Percentiles rank a stretch among this genome's conserved stretches.
Conservation (phyloP, 2,797 vertebrate genomes). For the Hyperoplus immaculatus region DNA sequence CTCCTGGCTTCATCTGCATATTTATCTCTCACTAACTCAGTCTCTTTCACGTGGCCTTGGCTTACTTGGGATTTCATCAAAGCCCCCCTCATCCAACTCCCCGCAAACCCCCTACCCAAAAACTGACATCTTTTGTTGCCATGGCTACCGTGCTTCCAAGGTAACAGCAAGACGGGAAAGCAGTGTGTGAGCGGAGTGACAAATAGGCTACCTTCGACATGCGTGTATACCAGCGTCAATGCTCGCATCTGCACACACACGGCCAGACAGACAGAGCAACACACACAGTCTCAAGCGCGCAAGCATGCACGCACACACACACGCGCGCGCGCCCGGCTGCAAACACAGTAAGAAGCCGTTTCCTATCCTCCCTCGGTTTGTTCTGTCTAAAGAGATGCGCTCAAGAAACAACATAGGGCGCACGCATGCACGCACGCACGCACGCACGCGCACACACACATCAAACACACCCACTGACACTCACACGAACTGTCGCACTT, state of each 20-base stretch:
- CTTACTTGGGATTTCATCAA: conserved; percentile 66
- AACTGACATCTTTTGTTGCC: conserved; percentile 84
- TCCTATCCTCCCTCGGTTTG: conserved; percentile 14
- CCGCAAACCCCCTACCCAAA: conserved; percentile 48
- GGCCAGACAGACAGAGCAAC: conserved; percentile 17
- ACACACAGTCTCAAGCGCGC: neutral
- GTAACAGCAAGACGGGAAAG: conserved; percentile 84
- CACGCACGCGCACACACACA: neutral
- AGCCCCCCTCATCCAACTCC: neutral
- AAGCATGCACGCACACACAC: neutral
- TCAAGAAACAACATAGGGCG: neutral
- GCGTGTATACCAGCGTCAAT: conserved; percentile 65
- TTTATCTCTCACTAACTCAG: conserved; percentile 13
- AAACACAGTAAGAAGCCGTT: conserved; percentile 7
- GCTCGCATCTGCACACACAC: conserved; percentile 13
- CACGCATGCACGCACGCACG: neutral
- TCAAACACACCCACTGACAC: neutral
- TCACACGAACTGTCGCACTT: neutral
- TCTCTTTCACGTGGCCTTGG: conserved; percentile 55
- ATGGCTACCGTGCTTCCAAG: conserved; percentile 87
- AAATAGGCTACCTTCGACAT: conserved; percentile 77
- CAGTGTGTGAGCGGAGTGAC: conserved; percentile 84
- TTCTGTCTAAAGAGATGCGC: conserved; percentile 32
- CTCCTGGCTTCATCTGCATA: conserved; percentile 7
- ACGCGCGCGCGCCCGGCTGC: neutral